A percentile compares a stretch with the other conserved stretches of the same genome.
Evolutionary conservation across 2,113 vertebrate species (phyloP).

Genomic region (Noctilio leporinus): DNA sequence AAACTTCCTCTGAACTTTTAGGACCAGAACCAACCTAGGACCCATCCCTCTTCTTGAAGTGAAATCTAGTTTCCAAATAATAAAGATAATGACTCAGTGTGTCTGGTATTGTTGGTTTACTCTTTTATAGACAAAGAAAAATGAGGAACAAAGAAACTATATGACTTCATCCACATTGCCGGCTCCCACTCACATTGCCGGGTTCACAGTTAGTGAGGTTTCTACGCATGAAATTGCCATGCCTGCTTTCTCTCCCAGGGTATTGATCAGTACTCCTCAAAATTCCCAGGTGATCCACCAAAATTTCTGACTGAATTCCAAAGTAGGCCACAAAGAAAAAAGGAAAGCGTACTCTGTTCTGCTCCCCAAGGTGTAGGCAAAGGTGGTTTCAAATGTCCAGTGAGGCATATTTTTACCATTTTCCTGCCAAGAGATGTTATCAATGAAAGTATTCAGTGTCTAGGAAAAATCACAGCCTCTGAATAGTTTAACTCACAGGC

Average conservation of each 20-base stretch:
- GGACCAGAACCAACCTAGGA: neutral
- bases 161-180: neutral
- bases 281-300: neutral
- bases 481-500: conserved; percentile 54
- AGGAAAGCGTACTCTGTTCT: neutral
- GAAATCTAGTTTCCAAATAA: neutral
- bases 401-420: conserved; percentile 36
- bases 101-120: neutral
- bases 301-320: conserved; percentile 25
- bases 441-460: conserved; percentile 51
- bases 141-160: neutral
- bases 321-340: neutral
- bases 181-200: neutral
- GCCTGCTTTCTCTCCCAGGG: neutral
- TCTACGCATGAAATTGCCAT: neutral
- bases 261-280: neutral
- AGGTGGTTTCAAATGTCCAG: conserved; percentile 52
- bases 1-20: neutral
- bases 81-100: neutral
- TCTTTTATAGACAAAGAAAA: neutral
- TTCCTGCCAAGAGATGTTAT: conserved; percentile 68
- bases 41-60: neutral
- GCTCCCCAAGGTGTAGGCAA: conserved; percentile 19
- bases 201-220: no score
- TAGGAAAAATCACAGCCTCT: conserved; percentile 32